Base-by-base conservation (phyloP, 2,888 invertebrate species). In the Sipunculus nudus region DNA sequence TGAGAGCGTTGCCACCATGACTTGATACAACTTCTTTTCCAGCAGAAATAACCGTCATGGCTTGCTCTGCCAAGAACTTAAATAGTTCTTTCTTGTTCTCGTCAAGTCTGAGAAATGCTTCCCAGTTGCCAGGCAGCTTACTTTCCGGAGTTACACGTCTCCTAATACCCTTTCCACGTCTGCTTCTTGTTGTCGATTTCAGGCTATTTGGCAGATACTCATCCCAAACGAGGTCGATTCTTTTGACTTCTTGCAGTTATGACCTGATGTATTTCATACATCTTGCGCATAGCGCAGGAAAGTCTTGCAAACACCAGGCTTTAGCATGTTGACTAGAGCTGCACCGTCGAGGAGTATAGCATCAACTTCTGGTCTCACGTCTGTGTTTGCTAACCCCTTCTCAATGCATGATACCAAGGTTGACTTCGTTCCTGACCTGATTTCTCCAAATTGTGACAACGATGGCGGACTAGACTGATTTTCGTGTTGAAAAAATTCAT, bases 11-110 rank as follows among this genome's bases (percentile, higher is more conserved):
- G 8, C 50, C 38, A 16, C 38, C 38, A 19, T 39, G 10, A 1
- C 53, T 55, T 8, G 23, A 13, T 6, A 31, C 26, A 47, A 25
- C 49, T 10, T 19, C 35, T 32, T 53, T 6, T 31, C 26, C 46
- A 8, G 5, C 10, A 31, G 19, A 35, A 41, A 21, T 35, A 25
- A 38, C 3, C 23, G 8, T n/a, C 38, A 26, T 28, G 6, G n/a
- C 16, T n/a, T 1, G n/a, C n/a, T 31, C 26, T 23, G 49, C 49
- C 6, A 64, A 47, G 38, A 31, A 59, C 10, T 38, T 16, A 31
- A 63, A 63, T 31, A 63, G 40, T 38, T 53, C 54, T n/a, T 39
- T 35, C 49, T 66, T 66, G 41, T 66, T 66, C 16, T 50, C 39
- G 41, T 61, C 48, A 26, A 49, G 45, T n/a, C 61, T 31, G 3